Conservation (phyloP, 2,113 vertebrate species). For the Bubo scandiacus region DNA sequence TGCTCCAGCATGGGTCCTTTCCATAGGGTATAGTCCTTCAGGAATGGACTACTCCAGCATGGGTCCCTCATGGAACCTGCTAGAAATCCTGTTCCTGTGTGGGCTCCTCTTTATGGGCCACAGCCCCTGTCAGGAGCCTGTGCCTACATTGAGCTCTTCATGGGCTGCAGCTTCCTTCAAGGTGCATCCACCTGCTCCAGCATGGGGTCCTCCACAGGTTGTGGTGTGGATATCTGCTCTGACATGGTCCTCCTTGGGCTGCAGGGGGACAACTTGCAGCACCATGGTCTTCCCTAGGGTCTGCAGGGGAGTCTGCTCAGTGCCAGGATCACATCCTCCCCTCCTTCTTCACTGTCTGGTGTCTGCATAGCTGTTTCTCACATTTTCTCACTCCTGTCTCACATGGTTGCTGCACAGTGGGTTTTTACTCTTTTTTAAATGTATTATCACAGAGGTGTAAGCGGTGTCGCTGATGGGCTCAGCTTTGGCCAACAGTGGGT, state of each 20-base stretch:
- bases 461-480: neutral
- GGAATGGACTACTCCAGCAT: neutral
- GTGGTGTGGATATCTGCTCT: neutral
- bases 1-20: neutral
- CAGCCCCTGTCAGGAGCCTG: neutral
- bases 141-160: neutral
- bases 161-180: neutral
- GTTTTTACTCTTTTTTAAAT: neutral
- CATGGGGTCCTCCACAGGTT: neutral
- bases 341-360: neutral
- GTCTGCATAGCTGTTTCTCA: neutral
- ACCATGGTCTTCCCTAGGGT: neutral
- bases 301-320: neutral
- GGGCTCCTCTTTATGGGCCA: neutral
- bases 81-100: neutral
- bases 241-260: neutral
- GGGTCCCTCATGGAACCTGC: neutral
- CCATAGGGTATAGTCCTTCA: neutral
- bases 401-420: fast-evolving
- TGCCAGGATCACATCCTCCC: neutral
- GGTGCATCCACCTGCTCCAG: neutral
- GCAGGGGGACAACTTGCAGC: no score
- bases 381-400: neutral
- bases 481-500: neutral
- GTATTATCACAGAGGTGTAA: neutral